A percentile compares a stretch with the other conserved stretches of the same genome.
Conservation (phyloP, 2,113 vertebrate genomes). For the Halcyon malimbica region DNA sequence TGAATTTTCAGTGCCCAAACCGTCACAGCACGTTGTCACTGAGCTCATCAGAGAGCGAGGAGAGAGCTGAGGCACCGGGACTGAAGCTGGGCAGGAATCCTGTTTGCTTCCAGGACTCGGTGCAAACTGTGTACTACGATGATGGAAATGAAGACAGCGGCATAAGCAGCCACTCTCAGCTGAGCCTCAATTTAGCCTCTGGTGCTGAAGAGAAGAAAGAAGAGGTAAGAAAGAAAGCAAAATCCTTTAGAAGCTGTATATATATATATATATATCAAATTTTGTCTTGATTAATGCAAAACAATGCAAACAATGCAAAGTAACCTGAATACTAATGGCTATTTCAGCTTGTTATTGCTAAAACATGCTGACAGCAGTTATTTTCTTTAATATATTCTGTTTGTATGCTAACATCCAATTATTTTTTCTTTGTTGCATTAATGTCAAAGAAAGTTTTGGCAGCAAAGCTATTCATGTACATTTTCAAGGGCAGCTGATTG, state of each 20-base stretch:
- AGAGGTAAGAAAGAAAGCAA: slow-evolving; percentile 75
- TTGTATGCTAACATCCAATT: slow-evolving; percentile 22
- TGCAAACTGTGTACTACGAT: slow-evolving; percentile 46
- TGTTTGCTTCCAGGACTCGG: slow-evolving; percentile 43
- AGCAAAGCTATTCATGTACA: background rate
- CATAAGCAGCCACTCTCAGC: slow-evolving; percentile 70
- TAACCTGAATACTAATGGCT: background rate
- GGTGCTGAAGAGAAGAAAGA: slow-evolving; percentile 71
- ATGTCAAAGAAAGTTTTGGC: slow-evolving; percentile 38
- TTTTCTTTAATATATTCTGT: slow-evolving; percentile 27
- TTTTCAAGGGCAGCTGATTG: slow-evolving; percentile 48
- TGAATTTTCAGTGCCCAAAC: slow-evolving; percentile 46
- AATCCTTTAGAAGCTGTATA: background rate
- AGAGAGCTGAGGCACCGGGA: slow-evolving; percentile 35
- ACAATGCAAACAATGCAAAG: slow-evolving; percentile 21
- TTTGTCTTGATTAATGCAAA: slow-evolving; percentile 45
- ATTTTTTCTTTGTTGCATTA: slow-evolving; percentile 14
- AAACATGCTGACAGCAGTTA: slow-evolving; percentile 31
- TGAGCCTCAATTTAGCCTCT: slow-evolving; percentile 52
- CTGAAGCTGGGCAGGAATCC: slow-evolving; percentile 61
- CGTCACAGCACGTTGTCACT: slow-evolving; percentile 72
- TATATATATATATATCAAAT: background rate
- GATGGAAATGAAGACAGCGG: slow-evolving; percentile 73
- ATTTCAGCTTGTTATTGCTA: slow-evolving; percentile 18
- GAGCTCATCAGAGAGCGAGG: slow-evolving; percentile 75